Base-by-base conservation (phyloP, 2,113 vertebrate genomes). In the Tinamus guttatus region DNA sequence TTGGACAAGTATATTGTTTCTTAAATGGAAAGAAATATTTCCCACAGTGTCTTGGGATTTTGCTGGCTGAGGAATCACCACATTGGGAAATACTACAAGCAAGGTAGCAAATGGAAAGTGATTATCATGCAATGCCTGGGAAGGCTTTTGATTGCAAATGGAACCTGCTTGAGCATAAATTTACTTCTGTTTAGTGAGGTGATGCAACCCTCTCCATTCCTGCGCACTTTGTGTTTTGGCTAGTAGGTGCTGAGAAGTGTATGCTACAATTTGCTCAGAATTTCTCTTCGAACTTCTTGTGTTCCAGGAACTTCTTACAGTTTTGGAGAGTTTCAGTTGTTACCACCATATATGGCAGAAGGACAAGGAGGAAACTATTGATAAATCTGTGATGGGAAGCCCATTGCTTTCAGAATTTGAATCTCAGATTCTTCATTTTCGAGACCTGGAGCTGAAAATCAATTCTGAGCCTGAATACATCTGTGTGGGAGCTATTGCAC, bases 271-370 rank as follows among this genome's bases (percentile, higher is more conserved):
- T 67, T 18, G 9, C 36, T 81, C 54, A 87, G 24, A 75, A 52
- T 81, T 56, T 92, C 47, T 56, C 60, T 85, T 54, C 90, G 38
- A 58, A 76, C 45, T 93, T 82, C 11, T 86, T 96, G 41, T 95
- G 7, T 97, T 98, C 89, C 93, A 99, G 99, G 99, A 99, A 76
- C 97, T 99, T 93, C 93, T 97, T 62, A 93, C 96, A 43, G 98
- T 98, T 84, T 96, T 99, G 85, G 97, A 99, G 27, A 97, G 87
- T 83, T 99, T 99, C 73, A 98, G 95, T 71, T 41, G 96, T 79
- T 99, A 99, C 90, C 98, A 99, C 90, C 98, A 99, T 87, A 98
- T 99, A 96, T 99, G 99, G 99, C 98, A 98, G 93, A 98, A 96
- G 76, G 98, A 99, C 85, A 98, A 98, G 82, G 98, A 99, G 82